phyloP scores from a whole-genome alignment of 2,888 invertebrate species.

The Pterobdella sp. region DNA sequence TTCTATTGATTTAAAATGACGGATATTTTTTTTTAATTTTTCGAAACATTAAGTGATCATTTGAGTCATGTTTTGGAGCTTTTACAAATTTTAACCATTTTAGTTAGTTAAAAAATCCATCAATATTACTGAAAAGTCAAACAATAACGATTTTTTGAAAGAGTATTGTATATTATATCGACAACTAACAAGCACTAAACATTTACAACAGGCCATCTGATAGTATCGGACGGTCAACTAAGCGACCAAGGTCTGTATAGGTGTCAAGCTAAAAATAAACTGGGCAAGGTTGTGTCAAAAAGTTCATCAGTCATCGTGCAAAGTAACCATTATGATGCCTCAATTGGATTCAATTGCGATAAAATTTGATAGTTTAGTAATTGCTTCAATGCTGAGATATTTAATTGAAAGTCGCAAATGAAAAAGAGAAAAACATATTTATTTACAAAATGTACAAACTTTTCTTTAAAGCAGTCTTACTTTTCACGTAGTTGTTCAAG shows the following conservation, averaged over 20 bases:
- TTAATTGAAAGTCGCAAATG: neutral
- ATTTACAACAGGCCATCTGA: slow-evolving; percentile 5
- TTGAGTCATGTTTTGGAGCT: too few species aligned
- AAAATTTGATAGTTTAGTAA: neutral
- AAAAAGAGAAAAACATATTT: neutral
- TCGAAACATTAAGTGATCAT: too few species aligned
- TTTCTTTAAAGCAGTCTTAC: too few species aligned
- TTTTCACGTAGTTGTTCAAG: too few species aligned
- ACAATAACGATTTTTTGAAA: neutral
- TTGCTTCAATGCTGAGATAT: neutral
- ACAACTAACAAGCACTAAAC: neutral
- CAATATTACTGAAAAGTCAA: neutral
- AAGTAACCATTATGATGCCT: too few species aligned
- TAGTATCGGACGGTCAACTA: slow-evolving; percentile 14
- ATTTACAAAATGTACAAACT: neutral
- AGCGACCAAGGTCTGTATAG: slow-evolving; percentile 16
- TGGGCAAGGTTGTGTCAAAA: slow-evolving; percentile 4
- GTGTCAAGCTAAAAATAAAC: slow-evolving; percentile 18
- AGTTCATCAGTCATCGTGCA: slow-evolving; percentile 8
- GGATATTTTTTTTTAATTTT: too few species aligned
- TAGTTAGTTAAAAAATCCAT: neutral
- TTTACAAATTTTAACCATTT: too few species aligned
- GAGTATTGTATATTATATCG: too few species aligned
- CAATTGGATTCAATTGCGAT: too few species aligned
- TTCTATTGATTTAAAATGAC: too few species aligned